Evolutionary conservation across 2,888 invertebrate species (phyloP), one percentile per base, ranked within the genome.

Genomic region (Spialia ferax): DNA sequence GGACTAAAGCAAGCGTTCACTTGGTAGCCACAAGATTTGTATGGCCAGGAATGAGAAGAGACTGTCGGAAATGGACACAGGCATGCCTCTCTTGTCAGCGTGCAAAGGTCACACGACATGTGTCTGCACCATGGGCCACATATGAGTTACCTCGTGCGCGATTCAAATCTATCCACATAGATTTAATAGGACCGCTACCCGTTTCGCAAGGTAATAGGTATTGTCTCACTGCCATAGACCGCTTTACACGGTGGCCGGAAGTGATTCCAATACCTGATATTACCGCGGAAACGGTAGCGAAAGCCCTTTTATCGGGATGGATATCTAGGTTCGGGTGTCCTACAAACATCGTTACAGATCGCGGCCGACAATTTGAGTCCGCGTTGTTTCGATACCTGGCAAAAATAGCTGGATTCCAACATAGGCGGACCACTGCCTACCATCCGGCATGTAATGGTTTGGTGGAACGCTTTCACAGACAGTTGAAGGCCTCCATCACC

Each of bases 191-290:
- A 20, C 50, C 50, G 11, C 50, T 50, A 13, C 50, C 50, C 13
- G 11, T 22, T 22, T 50, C 22, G 1, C 22, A 50, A 22, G 50
- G 22, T 13, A 11, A 50, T 5, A 11, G 50, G 22, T 50, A 50
- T 50, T 50, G 50, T 22, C 5, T 50, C 13, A 50, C 50, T 10
- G 50, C 50, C 50, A 22, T 50, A 50, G 50, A 50, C 7, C 50
- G 22, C 4, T 50, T 50, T 22, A 50, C 50, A 2, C 20, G 22
- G 13, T 50, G 50, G 50, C 50, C 50, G 22, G 50, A 50, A 18
- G 50, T 22, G 4, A 22, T 50, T 6, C 50, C 50, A 22, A 50
- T 50, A 4, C 22, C 22, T 1, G 50, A 50, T 10, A 50, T 50
- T 11, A 50, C 50, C 13, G 50, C 50, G 3, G 50, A 50, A 50